These are phyloP conservation scores for Carettochelys insculpta DNA, from an alignment of 2,113 vertebrate species.

Conservation along the genomic window DNA sequence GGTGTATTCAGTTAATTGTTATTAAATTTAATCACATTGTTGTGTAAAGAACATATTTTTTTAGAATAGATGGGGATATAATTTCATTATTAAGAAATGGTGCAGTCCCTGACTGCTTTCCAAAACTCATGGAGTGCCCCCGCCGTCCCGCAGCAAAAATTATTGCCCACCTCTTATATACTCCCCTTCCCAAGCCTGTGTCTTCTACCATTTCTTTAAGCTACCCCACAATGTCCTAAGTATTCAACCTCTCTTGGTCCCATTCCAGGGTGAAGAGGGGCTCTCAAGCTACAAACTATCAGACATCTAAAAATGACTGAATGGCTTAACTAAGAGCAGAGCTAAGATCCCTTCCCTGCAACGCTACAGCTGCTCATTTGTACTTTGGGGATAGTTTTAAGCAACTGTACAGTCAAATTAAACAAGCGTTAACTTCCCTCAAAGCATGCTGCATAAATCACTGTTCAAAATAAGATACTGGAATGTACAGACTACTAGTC, in stretches of 20 bases:
- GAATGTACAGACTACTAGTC: fast-evolving
- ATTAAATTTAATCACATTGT: no score
- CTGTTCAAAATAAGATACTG: background rate
- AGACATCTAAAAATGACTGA: background rate
- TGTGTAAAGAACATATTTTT: no score
- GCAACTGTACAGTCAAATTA: background rate
- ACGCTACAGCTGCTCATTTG: background rate
- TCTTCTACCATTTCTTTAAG: background rate
- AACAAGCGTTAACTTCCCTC: background rate
- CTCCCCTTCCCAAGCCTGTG: background rate
- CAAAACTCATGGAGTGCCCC: no score
- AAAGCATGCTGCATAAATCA: background rate
- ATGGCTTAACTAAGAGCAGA: background rate
- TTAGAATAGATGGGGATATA: no score
- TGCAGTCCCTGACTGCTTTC: no score
- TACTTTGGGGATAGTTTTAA: background rate
- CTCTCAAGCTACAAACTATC: background rate
- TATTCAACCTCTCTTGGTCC: fast-evolving
- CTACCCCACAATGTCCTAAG: background rate
- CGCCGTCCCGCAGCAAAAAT: no score
- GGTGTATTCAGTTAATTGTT: no score
- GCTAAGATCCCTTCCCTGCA: background rate
- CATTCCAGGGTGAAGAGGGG: background rate
- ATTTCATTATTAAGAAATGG: no score
- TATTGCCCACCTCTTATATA: no score